Evolutionary conservation across 2,888 invertebrate species (phyloP).

Genomic region (Meliscaeva auricollis): DNA sequence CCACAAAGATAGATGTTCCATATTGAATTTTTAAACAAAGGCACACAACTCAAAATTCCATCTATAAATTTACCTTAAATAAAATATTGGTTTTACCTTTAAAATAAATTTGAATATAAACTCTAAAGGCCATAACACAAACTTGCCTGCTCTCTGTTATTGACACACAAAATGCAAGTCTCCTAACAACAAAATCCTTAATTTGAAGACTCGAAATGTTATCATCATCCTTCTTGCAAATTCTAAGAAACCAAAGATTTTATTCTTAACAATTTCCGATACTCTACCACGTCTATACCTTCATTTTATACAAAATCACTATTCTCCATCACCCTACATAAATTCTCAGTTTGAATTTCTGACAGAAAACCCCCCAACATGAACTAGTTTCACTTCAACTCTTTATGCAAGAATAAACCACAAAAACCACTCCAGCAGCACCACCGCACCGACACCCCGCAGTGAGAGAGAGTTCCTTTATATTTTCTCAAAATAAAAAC

Average conservation of each 20-base stretch:
- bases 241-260: background rate
- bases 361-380: slow-evolving; percentile 1
- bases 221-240: background rate
- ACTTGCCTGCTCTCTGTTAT: background rate
- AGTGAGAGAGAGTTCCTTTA: background rate
- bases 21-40: background rate
- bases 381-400: slow-evolving; percentile 34
- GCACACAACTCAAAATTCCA: background rate
- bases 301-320: no score
- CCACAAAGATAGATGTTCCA: background rate
- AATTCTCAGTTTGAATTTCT: background rate
- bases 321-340: background rate
- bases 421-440: slow-evolving; percentile 24
- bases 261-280: background rate
- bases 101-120: slow-evolving; percentile 11
- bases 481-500: slow-evolving; percentile 29
- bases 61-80: slow-evolving; percentile 4
- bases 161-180: slow-evolving; percentile 16
- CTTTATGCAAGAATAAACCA: slow-evolving; percentile 26
- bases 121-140: background rate
- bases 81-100: slow-evolving; percentile 5
- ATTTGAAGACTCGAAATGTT: slow-evolving; percentile 2
- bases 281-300: background rate
- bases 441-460: background rate
- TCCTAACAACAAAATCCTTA: background rate